Percentiles rank a stretch among this genome's conserved stretches.
Evolutionary conservation across 2,113 vertebrate species (phyloP).

Genomic region (Bubo scandiacus): DNA sequence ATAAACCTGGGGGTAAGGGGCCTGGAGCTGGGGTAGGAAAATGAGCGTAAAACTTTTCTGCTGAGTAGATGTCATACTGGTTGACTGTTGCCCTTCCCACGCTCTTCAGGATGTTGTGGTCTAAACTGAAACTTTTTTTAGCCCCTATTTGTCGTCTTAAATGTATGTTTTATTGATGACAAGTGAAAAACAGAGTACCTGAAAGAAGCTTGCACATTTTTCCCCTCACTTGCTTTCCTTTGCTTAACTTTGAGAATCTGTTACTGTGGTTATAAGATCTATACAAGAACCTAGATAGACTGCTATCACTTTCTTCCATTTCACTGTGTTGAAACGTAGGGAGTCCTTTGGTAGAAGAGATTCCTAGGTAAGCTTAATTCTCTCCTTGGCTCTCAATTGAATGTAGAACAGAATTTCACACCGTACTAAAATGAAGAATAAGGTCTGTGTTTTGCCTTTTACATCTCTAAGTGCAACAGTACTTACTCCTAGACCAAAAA

Average conservation of each 20-base stretch:
- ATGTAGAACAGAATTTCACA: not conserved
- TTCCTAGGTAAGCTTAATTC: not conserved
- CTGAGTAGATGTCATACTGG: not conserved
- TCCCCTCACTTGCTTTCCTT: not conserved
- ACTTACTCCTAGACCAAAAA: not conserved
- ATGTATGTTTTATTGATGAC: not conserved
- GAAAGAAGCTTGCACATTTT: not conserved
- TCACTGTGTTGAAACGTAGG: not conserved
- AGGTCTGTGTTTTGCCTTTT: not conserved
- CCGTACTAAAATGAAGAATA: not conserved
- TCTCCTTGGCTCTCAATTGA: not conserved
- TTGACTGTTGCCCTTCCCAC: not conserved
- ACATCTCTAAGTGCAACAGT: not conserved
- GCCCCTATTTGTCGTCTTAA: not conserved
- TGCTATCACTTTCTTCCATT: not conserved
- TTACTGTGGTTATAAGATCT: not conserved
- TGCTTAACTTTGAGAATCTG: not conserved
- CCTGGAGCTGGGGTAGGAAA: not conserved
- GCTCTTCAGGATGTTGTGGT: not conserved
- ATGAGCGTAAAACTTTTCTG: not conserved
- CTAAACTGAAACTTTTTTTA: not conserved
- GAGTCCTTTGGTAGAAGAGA: not conserved
- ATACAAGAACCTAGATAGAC: not conserved
- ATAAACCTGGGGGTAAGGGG: not conserved
- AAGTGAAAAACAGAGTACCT: not conserved